Percentiles rank a stretch among this genome's conserved stretches.
phyloP scores from a whole-genome alignment of 2,888 invertebrate genomes.

The Metacarcinus magister region DNA sequence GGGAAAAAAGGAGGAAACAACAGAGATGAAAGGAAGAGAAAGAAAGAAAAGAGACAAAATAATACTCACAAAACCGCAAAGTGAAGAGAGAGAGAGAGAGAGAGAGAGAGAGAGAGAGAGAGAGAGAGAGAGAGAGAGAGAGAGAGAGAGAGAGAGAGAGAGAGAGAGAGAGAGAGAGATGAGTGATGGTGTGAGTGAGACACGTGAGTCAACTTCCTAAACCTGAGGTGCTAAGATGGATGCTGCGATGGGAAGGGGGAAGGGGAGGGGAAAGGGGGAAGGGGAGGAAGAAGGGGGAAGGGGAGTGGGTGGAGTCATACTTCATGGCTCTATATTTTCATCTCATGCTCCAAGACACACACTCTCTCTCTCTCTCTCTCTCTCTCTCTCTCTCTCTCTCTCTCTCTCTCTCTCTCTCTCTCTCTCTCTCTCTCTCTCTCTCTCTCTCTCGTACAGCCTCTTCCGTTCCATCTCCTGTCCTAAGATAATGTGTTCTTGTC shows the following conservation, averaged over 20 bases:
- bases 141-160: too few species aligned
- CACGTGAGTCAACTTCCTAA: background rate
- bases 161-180: background rate
- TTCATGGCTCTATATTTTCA: too few species aligned
- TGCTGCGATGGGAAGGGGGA: background rate
- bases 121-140: background rate
- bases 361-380: too few species aligned
- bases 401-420: background rate
- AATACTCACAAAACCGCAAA: background rate
- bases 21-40: background rate
- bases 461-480: background rate
- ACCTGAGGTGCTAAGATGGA: background rate
- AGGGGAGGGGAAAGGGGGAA: too few species aligned
- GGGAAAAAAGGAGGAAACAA: background rate
- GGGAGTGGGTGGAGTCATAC: too few species aligned
- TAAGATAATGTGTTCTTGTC: too few species aligned
- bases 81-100: slow-evolving; percentile 6
- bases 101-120: slow-evolving; percentile 26
- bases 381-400: too few species aligned
- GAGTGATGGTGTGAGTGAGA: background rate
- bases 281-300: too few species aligned
- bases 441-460: background rate
- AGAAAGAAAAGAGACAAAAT: background rate
- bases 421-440: background rate
- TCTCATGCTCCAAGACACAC: too few species aligned